Conservation (phyloP, 2,888 invertebrate species). For the Adineta ricciae region DNA sequence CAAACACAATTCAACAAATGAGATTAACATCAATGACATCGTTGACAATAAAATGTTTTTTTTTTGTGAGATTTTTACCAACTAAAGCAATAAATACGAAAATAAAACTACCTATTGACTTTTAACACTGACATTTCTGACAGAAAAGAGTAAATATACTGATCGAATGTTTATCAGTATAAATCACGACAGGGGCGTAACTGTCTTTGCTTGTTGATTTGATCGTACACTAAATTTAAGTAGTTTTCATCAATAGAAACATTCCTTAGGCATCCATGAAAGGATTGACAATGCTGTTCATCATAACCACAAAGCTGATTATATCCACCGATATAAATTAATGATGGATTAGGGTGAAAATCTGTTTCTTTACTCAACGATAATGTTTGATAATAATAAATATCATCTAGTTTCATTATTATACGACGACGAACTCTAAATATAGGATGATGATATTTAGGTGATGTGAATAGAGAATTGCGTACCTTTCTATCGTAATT, state of each 20-base stretch:
- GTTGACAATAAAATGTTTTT: too few species aligned
- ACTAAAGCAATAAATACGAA: too few species aligned
- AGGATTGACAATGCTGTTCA: neutral
- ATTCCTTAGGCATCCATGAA: neutral
- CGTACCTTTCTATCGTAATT: constrained; percentile 57
- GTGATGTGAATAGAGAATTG: constrained; percentile 19
- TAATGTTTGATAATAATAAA: too few species aligned
- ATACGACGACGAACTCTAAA: constrained; percentile 22
- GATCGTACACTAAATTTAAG: neutral
- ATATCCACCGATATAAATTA: neutral
- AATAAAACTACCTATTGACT: too few species aligned
- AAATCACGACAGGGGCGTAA: neutral
- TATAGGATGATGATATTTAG: neutral
- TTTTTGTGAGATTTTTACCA: too few species aligned
- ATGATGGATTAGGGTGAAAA: neutral
- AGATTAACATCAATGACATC: too few species aligned
- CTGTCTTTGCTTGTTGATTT: neutral
- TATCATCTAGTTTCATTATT: constrained; percentile 1
- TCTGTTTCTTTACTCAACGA: neutral
- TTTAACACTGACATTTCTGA: too few species aligned
- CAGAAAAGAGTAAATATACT: neutral
- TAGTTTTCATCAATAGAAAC: neutral
- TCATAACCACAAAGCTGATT: neutral
- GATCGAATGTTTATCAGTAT: neutral
- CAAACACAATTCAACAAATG: too few species aligned